Conservation (phyloP, 2,797 vertebrate genomes). For the Pseudocheirus occidentalis region DNA sequence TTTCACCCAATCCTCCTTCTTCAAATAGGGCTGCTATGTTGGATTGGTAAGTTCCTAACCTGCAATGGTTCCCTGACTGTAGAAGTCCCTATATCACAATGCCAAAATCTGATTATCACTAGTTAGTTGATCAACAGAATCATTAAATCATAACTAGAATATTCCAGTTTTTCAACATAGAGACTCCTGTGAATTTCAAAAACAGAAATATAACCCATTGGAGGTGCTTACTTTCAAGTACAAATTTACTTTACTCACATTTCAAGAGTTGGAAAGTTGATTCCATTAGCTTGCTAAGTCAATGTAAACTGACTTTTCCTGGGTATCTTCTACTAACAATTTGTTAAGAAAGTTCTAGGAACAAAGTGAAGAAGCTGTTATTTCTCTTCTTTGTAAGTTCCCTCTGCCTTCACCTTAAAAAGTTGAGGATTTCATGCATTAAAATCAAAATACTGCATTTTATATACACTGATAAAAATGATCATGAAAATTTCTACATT, state of each 20-base stretch:
- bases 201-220: background rate
- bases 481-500: slow-evolving; percentile 50
- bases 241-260: slow-evolving; percentile 34
- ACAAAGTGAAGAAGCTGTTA: background rate
- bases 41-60: background rate
- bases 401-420: slow-evolving; percentile 18
- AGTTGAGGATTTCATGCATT: background rate
- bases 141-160: slow-evolving; percentile 33
- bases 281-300: background rate
- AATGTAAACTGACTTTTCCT: slow-evolving; percentile 12
- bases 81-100: slow-evolving; percentile 3
- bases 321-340: background rate
- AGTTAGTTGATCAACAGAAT: slow-evolving; percentile 19
- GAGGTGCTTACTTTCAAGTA: slow-evolving; percentile 5
- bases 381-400: background rate
- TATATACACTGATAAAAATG: slow-evolving; percentile 51
- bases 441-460: slow-evolving; percentile 47
- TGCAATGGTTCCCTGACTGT: slow-evolving; percentile 9
- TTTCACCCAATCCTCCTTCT: background rate
- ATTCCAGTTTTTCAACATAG: slow-evolving; percentile 35
- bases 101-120: slow-evolving; percentile 45
- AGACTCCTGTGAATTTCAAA: slow-evolving; percentile 34
- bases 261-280: slow-evolving; percentile 53
- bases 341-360: background rate
- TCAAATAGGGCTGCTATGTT: background rate